A percentile compares a stretch with the other conserved stretches of the same genome.
Evolutionary conservation across 2,888 invertebrate species (phyloP).

Genomic region (Dryadula phaetusa): DNA sequence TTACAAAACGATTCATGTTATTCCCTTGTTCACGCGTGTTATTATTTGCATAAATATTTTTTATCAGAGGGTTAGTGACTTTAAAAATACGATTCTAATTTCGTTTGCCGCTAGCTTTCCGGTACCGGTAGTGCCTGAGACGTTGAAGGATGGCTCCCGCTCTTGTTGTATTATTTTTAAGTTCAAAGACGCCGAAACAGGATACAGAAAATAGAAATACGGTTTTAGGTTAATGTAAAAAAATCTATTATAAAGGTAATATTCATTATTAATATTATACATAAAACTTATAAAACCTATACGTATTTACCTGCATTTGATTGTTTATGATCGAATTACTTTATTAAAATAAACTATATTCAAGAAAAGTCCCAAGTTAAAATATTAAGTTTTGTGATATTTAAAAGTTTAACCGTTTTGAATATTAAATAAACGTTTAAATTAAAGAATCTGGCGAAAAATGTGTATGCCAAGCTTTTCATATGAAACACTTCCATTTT

Average conservation of each 20-base stretch:
- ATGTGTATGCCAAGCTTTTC: background rate
- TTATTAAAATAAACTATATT: too few relatives aligned
- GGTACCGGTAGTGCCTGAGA: conserved; percentile 65
- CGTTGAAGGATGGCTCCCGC: conserved; percentile 77
- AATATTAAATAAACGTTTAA: too few relatives aligned
- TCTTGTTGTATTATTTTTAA: conserved; percentile 69
- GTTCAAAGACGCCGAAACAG: conserved; percentile 51
- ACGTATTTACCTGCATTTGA: too few relatives aligned
- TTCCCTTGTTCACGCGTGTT: conserved; percentile 80
- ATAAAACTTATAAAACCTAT: too few relatives aligned
- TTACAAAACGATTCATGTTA: conserved; percentile 51
- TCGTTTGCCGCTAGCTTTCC: conserved; percentile 74
- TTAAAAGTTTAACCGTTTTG: too few relatives aligned
- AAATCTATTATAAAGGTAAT: background rate
- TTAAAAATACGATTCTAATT: conserved; percentile 84
- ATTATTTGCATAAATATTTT: conserved; percentile 83
- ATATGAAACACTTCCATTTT: conserved; percentile 28
- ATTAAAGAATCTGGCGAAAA: too few relatives aligned
- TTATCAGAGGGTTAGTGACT: conserved; percentile 68
- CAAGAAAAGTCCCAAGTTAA: too few relatives aligned
- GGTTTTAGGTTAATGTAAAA: conserved; percentile 40
- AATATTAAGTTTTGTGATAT: too few relatives aligned
- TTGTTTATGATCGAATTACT: too few relatives aligned
- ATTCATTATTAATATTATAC: too few relatives aligned
- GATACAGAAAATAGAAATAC: conserved; percentile 41